Base-by-base conservation (phyloP, 1,140 invertebrate species). In the Littorina saxatilis region DNA sequence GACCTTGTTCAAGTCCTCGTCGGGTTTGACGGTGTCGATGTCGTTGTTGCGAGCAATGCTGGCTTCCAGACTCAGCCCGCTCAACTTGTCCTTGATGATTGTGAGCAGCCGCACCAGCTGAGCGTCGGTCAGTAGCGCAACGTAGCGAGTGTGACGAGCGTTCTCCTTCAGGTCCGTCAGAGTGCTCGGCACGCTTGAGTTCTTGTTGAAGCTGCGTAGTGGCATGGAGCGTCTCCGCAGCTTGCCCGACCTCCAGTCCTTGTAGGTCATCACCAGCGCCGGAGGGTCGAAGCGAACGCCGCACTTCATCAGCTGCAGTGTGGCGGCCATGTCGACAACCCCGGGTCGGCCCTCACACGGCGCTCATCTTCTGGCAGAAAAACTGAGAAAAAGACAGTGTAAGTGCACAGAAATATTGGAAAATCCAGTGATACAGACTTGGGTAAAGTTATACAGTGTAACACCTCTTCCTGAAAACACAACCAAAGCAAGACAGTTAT, bases 1-100 rank as follows among this genome's bases (percentile, higher is more conserved):
- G 0, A 93, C 84, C 84, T 91, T 92, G 81, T 94, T 94, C n/a
- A 94, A 84, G 84, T 94, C 92, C 86, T 94, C 92, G 2, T 94
- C 88, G 3, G 93, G 91, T 85, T 93, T 90, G 27, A 94, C 87
- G 20, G 81, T 82, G 76, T 88, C 86, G 37, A 90, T 76, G 15
- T 81, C 82, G 79, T 89, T 84, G 50, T 82, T 92, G 85, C 88
- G 86, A 17, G 89, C 89, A 72, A 93, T 79, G 70, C 90, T 90
- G 55, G 91, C 92, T 75, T 93, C 91, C 47, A 93, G 55, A 39
- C 86, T 86, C 68, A 89, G 84, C 27, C 90, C 91, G 58, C 86
- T 87, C 27, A 91, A 70, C 39, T 87, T 90, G 74, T 91, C 91
- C 74, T 91, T 85, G 5, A 92, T 79, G 32, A 92, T 89, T 20